Evolutionary conservation across 2,888 invertebrate species (phyloP), one percentile per base, ranked within the genome.

Genomic region (Barypeithes pellucidus): DNA sequence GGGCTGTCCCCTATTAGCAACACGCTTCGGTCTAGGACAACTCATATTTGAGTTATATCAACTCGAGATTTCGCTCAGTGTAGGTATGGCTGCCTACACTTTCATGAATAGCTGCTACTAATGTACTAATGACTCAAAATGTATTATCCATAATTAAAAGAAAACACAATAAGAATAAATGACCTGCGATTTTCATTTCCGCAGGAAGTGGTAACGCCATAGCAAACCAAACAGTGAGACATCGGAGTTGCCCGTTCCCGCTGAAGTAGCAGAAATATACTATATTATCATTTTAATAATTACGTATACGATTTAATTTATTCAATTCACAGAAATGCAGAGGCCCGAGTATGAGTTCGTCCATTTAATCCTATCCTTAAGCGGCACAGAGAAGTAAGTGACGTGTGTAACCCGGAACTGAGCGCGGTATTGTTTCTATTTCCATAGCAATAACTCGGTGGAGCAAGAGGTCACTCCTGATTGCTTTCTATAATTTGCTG

Each of bases 401-500:
- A 39, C 18, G 47, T 47, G 69, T 74, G 69, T 77, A 79, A 78
- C 80, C 80, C 80, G 80, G 80, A 80, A 80, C 80, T 80, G 24
- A 1, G 47, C 67, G 62, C 8, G 1, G 76, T 74, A 80, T 79
- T 80, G 79, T 80, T 78, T 77, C 77, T 77, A 79, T 77, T 79
- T 77, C 77, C 77, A 79, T 77, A 78, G 76, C 76, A 76, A 78
- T 77, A 80, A 79, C 77, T 79, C 78, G 73, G 77, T 77, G 77
- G 77, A 76, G 79, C 79, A 77, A 78, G 78, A 78, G 79, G 80
- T 80, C 79, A 79, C 77, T 74, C 75, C 76, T 71, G 75, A 79
- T 79, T 79, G 80, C 80, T 80, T 79, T 80, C 80, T 80, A 80
- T 77, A 80, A 80, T 79, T 79, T 78, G 79, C 77, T 73, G 71